Evolutionary conservation across 2,888 invertebrate species (phyloP), one percentile per base, ranked within the genome.

Genomic region (Drosophila hawaiiensis): DNA sequence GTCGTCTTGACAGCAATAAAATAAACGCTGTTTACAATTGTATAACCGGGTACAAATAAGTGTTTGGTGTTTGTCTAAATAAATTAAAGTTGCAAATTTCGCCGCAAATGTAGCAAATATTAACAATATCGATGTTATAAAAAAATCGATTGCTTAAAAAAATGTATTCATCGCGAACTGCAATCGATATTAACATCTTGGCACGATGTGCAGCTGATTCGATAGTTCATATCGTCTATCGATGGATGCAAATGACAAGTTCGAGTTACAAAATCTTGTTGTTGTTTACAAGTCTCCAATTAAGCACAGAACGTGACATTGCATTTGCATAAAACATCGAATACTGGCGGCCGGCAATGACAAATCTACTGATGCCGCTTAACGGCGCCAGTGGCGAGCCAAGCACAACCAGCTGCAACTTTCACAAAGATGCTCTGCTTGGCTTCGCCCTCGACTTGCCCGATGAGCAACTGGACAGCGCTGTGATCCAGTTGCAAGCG

Each of bases 401-500:
- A 22, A 62, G 52, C 39, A 65, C 31, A 16, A 67, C 25, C 50
- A 75, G 47, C 41, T 60, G 67, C 31, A 71, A 75, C 33, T 80
- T 78, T 43, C 71, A 75, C 31, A 80, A 80, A 31, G 80, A 80
- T 75, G 78, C 78, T 22, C 39, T 80, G 55, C 59, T 82, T 53
- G 72, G 79, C 3, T 80, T 79, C 41, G 68, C 72, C 0, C 35
- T 80, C 33, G 60, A 75, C 12, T 41, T 78, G 55, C 78, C 78
- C 6, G 71, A 78, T 39, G 80, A 82, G 55, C 82, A 82, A 19
- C 68, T 82, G 61, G 80, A 78, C 55, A 82, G 62, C 33, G 79
- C 71, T 14, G 65, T 82, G n/a, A 76, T 82, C n/a, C 75, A 80
- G 59, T 19, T 80, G 64, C 82, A 82, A 69, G 82, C 62, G n/a